Conservation (phyloP, 2,113 vertebrate genomes). For the Rousettus leschenaultii region DNA sequence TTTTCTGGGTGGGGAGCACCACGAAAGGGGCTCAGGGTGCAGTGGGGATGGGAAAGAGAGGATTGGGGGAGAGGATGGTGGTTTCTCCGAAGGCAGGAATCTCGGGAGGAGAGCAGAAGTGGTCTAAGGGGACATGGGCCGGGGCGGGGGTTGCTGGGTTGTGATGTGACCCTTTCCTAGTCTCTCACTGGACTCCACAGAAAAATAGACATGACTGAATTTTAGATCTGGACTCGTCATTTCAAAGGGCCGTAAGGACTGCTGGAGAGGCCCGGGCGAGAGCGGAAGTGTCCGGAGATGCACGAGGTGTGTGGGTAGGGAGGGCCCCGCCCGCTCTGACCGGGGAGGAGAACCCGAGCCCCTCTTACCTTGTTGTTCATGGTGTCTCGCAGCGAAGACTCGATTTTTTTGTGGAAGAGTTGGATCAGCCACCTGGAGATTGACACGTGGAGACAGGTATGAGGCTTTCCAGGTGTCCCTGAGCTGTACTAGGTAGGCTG, state of each 20-base stretch:
- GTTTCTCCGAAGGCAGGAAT: neutral
- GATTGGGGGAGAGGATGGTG: neutral
- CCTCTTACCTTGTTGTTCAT: conserved; percentile 69
- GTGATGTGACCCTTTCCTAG: neutral
- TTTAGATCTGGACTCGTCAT: neutral
- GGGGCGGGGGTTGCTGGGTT: neutral
- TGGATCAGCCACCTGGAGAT: conserved; percentile 80
- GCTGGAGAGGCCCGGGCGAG: neutral
- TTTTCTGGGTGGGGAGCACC: neutral
- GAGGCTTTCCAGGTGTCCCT: neutral
- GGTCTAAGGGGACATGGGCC: neutral
- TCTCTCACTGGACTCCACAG: neutral
- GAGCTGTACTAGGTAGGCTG: neutral
- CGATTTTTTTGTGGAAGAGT: conserved; percentile 68
- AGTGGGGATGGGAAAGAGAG: neutral
- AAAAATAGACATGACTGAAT: fast-evolving
- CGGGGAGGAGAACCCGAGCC: fast-evolving
- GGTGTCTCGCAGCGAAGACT: conserved; percentile 16
- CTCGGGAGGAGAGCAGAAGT: neutral
- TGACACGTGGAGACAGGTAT: neutral
- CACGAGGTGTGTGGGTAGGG: fast-evolving
- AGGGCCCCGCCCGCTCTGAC: fast-evolving
- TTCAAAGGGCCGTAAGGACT: neutral
- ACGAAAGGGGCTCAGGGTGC: fast-evolving
- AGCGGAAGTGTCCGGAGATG: fast-evolving